These are phyloP conservation scores for Rhopalosiphum nymphaeae DNA, from an alignment of 2,888 invertebrate genomes.

Conservation along the genomic window DNA sequence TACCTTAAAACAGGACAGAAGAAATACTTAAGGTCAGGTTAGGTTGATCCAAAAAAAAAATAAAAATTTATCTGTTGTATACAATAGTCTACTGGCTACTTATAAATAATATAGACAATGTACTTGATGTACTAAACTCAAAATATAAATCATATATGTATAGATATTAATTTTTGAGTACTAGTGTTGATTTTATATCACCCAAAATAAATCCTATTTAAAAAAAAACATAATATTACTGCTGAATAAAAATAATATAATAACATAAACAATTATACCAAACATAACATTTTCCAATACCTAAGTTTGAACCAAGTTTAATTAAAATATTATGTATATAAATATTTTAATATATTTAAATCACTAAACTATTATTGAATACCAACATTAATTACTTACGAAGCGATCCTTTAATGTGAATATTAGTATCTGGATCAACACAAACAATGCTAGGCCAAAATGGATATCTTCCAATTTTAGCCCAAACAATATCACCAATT, in stretches of 20 bases:
- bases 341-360: not conserved
- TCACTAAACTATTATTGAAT: not conserved
- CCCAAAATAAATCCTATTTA: no score
- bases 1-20: not conserved
- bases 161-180: no score
- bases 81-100: not conserved
- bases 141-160: not conserved
- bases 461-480: slow-evolving; percentile 83
- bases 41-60: not conserved
- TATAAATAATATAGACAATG: not conserved
- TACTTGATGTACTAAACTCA: not conserved
- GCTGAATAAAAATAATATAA: no score
- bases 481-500: slow-evolving; percentile 76
- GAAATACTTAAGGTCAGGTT: not conserved
- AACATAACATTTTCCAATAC: not conserved
- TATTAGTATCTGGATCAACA: slow-evolving; percentile 75
- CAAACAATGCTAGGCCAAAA: slow-evolving; percentile 92
- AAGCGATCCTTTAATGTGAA: slow-evolving; percentile 57
- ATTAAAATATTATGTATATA: no score
- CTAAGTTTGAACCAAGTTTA: no score
- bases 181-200: no score
- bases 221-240: no score
- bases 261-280: not conserved
- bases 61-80: not conserved
- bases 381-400: slow-evolving; percentile 22